Percentiles rank a stretch among this genome's conserved stretches.
Evolutionary conservation across 2,113 vertebrate genomes (phyloP).

Genomic region (Corythornis cristatus): DNA sequence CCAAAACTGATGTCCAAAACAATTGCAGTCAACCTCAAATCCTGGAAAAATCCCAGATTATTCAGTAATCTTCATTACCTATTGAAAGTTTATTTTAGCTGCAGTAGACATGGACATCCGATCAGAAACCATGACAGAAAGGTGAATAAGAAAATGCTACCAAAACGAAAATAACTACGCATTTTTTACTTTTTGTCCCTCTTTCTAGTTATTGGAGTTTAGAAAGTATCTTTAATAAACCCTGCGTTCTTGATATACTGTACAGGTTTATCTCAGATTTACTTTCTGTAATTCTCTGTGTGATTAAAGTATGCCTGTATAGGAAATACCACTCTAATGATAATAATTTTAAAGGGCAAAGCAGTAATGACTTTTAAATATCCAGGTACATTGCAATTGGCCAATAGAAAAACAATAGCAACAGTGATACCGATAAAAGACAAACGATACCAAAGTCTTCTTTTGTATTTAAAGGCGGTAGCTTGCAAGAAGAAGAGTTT

Average conservation of each 20-base stretch:
- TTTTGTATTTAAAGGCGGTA: neutral
- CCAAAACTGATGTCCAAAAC: neutral
- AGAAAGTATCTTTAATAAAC: neutral
- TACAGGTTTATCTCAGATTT: neutral
- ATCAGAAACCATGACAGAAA: neutral
- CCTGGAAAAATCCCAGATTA: neutral
- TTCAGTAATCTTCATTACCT: neutral
- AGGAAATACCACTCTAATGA: neutral
- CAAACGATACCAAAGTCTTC: neutral
- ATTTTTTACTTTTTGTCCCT: neutral
- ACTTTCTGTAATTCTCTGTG: neutral
- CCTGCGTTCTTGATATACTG: neutral
- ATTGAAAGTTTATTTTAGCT: neutral
- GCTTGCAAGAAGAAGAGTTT: neutral
- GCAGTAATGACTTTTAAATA: neutral
- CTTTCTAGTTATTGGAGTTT: neutral
- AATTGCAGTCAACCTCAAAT: neutral
- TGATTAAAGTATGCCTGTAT: neutral
- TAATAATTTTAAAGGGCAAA: neutral
- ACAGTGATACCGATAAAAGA: neutral
- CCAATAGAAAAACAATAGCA: neutral
- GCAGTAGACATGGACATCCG: neutral
- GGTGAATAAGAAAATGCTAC: neutral
- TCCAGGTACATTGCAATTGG: neutral
- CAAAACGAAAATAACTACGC: neutral